These are phyloP conservation scores for Ptyas mucosa DNA, from an alignment of 2,113 vertebrate species.

Conservation along the genomic window DNA sequence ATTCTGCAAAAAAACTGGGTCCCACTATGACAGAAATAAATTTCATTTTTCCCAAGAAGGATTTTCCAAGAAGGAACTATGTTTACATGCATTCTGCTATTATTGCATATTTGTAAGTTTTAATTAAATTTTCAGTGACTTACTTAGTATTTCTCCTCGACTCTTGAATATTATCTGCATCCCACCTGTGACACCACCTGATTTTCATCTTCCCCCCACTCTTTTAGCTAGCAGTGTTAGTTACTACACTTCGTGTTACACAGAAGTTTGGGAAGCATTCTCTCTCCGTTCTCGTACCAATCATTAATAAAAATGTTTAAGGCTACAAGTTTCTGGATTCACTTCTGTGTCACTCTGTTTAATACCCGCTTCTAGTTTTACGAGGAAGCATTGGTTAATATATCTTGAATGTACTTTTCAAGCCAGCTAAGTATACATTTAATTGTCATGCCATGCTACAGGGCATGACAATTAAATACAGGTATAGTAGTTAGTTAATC, in stretches of 20 bases:
- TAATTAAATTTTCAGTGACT: background rate
- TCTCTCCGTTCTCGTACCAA: background rate
- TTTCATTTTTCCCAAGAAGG: background rate
- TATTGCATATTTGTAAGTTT: background rate
- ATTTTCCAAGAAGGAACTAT: background rate
- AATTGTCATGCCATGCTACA: background rate
- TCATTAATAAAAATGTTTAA: background rate
- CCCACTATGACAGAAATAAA: background rate
- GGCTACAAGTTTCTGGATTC: background rate
- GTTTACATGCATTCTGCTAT: background rate
- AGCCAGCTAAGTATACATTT: background rate
- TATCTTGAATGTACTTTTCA: background rate
- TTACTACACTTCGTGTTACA: background rate
- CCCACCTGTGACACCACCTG: background rate
- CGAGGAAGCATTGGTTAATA: background rate
- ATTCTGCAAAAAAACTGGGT: background rate
- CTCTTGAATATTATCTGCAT: background rate
- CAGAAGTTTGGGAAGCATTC: background rate
- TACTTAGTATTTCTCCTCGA: background rate
- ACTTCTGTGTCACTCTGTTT: background rate
- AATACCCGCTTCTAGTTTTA: background rate
- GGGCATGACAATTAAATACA: background rate
- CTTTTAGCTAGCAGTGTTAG: background rate
- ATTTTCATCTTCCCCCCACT: background rate
- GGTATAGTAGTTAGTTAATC: background rate